Conservation (phyloP, 2,113 vertebrate species). For the Fulmarus glacialis region DNA sequence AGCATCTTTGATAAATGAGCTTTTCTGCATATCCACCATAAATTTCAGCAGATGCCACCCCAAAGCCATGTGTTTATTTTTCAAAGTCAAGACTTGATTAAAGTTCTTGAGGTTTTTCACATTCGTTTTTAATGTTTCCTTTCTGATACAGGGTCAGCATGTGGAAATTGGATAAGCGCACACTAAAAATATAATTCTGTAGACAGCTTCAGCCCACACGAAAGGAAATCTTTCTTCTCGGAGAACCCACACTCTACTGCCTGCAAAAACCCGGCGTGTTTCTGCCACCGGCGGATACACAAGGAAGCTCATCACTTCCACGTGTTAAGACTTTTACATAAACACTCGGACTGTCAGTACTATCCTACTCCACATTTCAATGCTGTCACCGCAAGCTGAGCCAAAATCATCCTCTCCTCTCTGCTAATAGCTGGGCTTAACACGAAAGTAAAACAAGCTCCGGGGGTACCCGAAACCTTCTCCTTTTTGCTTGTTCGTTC, state of each 20-base stretch:
- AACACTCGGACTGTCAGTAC: background rate
- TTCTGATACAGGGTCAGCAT: slow-evolving; percentile 26
- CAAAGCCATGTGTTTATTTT: slow-evolving; percentile 41
- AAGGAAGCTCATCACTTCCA: slow-evolving; percentile 20
- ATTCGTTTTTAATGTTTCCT: slow-evolving; percentile 14
- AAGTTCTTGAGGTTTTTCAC: slow-evolving; percentile 39
- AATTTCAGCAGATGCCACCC: slow-evolving; percentile 31
- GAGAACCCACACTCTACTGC: background rate
- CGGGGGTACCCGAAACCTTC: background rate
- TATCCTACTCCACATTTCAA: slow-evolving; percentile 7
- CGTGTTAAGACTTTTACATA: slow-evolving; percentile 13
- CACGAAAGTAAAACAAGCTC: background rate
- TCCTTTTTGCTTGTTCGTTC: slow-evolving; percentile 32
- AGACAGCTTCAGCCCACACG: slow-evolving; percentile 55
- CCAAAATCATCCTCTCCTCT: background rate
- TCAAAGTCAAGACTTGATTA: slow-evolving; percentile 51
- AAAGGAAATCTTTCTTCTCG: slow-evolving; percentile 53
- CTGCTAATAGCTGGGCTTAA: background rate
- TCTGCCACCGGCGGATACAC: background rate
- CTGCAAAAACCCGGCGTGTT: background rate
- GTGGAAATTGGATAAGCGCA: slow-evolving; percentile 22
- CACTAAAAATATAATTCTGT: slow-evolving; percentile 48
- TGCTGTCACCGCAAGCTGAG: background rate
- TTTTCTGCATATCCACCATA: slow-evolving; percentile 16
- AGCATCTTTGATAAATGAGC: slow-evolving; percentile 25